Conservation (phyloP, 2,797 vertebrate genomes). For the Cyclopterus lumpus region DNA sequence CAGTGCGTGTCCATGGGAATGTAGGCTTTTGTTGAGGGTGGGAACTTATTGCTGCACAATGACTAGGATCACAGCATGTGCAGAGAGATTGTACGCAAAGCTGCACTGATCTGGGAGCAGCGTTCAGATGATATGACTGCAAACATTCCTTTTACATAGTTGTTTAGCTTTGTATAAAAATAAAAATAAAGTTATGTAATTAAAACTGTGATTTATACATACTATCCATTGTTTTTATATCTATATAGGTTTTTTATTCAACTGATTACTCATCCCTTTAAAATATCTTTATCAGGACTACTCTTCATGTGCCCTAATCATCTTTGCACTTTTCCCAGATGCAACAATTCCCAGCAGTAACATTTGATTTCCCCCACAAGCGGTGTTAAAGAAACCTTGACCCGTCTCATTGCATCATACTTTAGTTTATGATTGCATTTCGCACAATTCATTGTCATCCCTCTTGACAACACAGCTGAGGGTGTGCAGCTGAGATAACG, state of each 20-base stretch:
- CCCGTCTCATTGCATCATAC: background rate
- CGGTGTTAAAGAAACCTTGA: slow-evolving; percentile 21
- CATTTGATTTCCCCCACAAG: background rate
- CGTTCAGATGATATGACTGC: background rate
- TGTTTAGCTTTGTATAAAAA: background rate
- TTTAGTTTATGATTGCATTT: background rate
- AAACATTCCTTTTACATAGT: background rate
- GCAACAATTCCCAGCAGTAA: background rate
- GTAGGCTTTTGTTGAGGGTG: background rate
- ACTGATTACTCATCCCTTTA: background rate
- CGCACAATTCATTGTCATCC: background rate
- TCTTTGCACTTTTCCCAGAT: background rate
- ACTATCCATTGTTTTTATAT: background rate
- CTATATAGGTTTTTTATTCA: background rate
- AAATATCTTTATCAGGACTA: background rate
- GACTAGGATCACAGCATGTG: slow-evolving; percentile 29
- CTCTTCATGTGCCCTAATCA: background rate
- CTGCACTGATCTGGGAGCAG: background rate
- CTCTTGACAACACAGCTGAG: background rate
- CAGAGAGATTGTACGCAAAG: background rate
- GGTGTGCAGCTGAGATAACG: slow-evolving; percentile 9
- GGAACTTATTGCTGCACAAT: background rate
- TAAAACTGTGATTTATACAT: background rate
- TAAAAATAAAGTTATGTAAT: background rate
- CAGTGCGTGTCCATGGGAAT: background rate